Base-by-base conservation (phyloP, 2,113 vertebrate genomes). In the Xenopus laevis region DNA sequence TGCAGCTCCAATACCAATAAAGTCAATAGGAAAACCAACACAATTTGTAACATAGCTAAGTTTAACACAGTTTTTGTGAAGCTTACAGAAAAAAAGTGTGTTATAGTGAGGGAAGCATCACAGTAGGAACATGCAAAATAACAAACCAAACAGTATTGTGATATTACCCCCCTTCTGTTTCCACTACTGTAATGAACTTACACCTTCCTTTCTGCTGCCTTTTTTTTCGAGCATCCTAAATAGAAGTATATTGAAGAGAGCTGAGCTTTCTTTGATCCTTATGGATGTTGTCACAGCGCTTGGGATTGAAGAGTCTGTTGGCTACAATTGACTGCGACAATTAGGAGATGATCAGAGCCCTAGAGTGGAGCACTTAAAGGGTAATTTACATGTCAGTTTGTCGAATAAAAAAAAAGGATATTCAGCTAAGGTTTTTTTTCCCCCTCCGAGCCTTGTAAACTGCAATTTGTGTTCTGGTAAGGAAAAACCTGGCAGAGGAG, bases 241-340 rank as follows among this genome's bases (percentile, higher is more conserved):
- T 89, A 90, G 88, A 90, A 89, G 85, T 89, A 88, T 89, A 89
- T 88, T 91, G 90, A 90, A 92, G 88, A 88, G 87, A 89, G 90
- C 88, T 93, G 93, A 94, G 95, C 92, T 84, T 81, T 89, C 93
- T 93, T 94, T 95, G 94, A 96, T 94, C 94, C 92, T 87, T 85
- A 84, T 82, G 90, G 93, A 94, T 96, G 94, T 97, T 95, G 95
- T 96, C 93, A 95, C 94, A 95, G 93, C 93, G 89, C 92, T 91
- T 89, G 81, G 91, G 92, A 93, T 95, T 95, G 94, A 95, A 95
- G 95, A 95, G 94, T 96, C 92, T 95, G 95, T 97, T 96, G 95
- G 92, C 93, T 93, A 96, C 94, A 96, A 96, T 97, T 97, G 95
- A 97, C 95, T 96, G 94, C 90, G 92, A 98, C 97, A 98, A 98